Conservation (phyloP, 1,140 invertebrate genomes). For the Pristionchus pacificus region DNA sequence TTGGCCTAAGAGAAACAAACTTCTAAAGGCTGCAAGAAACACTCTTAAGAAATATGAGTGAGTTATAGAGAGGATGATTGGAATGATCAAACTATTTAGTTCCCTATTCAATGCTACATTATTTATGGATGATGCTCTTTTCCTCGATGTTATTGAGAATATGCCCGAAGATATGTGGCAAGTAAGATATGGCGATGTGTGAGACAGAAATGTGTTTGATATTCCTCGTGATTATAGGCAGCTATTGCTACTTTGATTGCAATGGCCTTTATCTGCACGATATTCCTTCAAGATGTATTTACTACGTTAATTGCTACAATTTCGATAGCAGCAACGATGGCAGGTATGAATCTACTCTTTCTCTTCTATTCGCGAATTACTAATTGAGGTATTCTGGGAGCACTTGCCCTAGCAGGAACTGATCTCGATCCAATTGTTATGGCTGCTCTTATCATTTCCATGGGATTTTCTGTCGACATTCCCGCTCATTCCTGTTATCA, state of each 20-base stretch:
- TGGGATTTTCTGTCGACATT: conserved; percentile 61
- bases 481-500: conserved; percentile 60
- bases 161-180: conserved; percentile 60
- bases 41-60: conserved; percentile 53
- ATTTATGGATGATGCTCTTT: conserved; percentile 54
- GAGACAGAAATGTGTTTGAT: background rate
- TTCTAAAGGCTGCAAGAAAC: conserved; percentile 49
- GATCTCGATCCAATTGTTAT: conserved; percentile 61
- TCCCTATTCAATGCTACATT: conserved; percentile 47
- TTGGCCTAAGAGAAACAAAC: conserved; percentile 45
- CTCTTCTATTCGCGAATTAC: background rate
- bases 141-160: conserved; percentile 59
- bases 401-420: conserved; percentile 57
- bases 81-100: conserved; percentile 25
- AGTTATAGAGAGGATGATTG: background rate
- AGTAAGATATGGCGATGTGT: conserved; percentile 20
- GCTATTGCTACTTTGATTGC: conserved; percentile 54
- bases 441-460: conserved; percentile 61
- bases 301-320: conserved; percentile 56
- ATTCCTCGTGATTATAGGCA: conserved; percentile 20
- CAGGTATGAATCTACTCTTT: conserved; percentile 3
- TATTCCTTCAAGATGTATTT: conserved; percentile 60
- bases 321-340: conserved; percentile 32
- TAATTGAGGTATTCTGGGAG: conserved; percentile 57
- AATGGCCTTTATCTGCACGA: conserved; percentile 52